A percentile compares a stretch with the other conserved stretches of the same genome.
Conservation (phyloP, 2,797 vertebrate species). For the Acipenser ruthenus region DNA sequence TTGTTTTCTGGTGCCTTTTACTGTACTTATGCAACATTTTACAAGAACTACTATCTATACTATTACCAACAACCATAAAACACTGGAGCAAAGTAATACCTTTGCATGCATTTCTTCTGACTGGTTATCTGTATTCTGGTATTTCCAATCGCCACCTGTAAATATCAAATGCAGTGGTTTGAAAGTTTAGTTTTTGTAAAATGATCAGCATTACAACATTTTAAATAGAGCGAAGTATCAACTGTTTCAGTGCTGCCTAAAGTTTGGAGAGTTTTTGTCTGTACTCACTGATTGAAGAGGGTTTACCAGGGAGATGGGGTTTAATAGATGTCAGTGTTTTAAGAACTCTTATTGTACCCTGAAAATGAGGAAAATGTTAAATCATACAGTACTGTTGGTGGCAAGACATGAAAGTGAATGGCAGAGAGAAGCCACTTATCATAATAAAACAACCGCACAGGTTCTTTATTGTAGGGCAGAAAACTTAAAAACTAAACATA, state of each 20-base stretch:
- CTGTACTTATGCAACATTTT: background rate
- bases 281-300: background rate
- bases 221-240: too few species aligned
- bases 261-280: background rate
- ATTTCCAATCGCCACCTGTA: background rate
- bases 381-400: background rate
- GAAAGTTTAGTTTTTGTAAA: background rate
- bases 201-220: too few species aligned
- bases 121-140: constrained; percentile 13
- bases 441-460: too few species aligned
- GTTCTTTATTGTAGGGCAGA: too few species aligned
- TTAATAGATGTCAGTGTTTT: background rate
- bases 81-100: too few species aligned
- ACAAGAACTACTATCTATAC: constrained; percentile 3
- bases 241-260: background rate
- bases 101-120: background rate
- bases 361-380: background rate
- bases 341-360: background rate
- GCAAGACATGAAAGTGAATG: too few species aligned
- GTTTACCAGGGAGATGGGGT: background rate
- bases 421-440: too few species aligned
- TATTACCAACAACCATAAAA: constrained; percentile 9
- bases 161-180: background rate
- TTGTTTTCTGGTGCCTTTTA: background rate
- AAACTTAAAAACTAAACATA: too few species aligned